Base-by-base conservation (phyloP, 2,888 invertebrate species). In the Scaptomyza polygonia region DNA sequence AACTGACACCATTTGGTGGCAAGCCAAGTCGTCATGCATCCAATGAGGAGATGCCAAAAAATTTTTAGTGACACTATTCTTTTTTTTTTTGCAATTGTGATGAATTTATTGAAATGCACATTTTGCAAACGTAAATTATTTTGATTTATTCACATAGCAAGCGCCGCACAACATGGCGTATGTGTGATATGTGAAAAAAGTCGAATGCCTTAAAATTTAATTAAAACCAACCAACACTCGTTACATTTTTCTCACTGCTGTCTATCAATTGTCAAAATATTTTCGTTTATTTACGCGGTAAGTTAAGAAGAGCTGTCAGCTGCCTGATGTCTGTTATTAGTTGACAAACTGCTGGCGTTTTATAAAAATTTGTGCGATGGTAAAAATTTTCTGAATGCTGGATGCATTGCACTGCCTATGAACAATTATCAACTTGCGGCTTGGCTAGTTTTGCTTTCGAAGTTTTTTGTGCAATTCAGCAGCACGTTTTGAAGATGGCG, bases 131-230 rank as follows among this genome's bases (percentile, higher is more conserved):
- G 45, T 82, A 73, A 78, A 79, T 78, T 79, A 78, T 76, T 73
- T 71, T 78, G 77, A 77, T 81, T 81, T 81, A 81, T 82, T 55
- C 57, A 54, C 54, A 67, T 52, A 32, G 32, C 14, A n/a, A 9
- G 3, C 7, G 8, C 18, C 3, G 54, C 21, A 25, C 48, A 5
- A 55, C 39, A n/a, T 34, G 66, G 53, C 54, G 67, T 53, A 62
- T 64, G 61, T 62, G 54, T 65, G 68, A 75, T 68, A 14, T 25
- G 25, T 25, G 25, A 54, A 27, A 34, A 42, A 21, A 43, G 14
- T 25, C 40, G 52, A 59, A 40, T 27, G 57, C 39, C 43, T 34
- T 25, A 34, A 51, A 16, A 55, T 71, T 16, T 55, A 55, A 70
- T 43, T n/a, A 44, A 34, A 40, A 21, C 4, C 6, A 12, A 14